Conservation (phyloP, 2,797 vertebrate species). For the Staurois parvus region DNA sequence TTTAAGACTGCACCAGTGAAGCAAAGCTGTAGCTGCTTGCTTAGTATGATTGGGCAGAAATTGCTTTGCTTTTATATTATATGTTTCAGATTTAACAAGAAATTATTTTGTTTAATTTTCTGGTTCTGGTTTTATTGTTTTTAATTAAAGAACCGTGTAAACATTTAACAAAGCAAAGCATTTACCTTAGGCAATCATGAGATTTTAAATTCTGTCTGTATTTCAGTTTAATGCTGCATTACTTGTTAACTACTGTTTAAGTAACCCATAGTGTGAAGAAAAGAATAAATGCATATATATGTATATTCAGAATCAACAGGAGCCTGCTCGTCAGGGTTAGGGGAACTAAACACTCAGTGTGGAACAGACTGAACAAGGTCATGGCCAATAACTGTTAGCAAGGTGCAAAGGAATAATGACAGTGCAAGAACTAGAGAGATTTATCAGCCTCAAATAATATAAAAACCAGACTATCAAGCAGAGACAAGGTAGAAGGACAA, state of each 20-base stretch:
- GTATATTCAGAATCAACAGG: neutral
- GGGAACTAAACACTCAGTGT: neutral
- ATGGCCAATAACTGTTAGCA: neutral
- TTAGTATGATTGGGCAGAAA: constrained; percentile 35
- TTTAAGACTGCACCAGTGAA: constrained; percentile 30
- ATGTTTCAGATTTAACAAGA: constrained; percentile 4
- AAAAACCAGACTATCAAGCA: too few species aligned
- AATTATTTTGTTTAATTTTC: constrained; percentile 37
- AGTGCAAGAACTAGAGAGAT: too few species aligned
- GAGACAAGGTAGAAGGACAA: too few species aligned
- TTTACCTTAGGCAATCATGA: neutral
- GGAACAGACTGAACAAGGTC: neutral
- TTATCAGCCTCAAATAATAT: too few species aligned
- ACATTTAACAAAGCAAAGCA: constrained; percentile 35
- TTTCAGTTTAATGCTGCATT: constrained; percentile 1
- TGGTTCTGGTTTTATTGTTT: constrained; percentile 37
- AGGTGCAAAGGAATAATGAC: neutral
- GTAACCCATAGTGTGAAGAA: neutral
- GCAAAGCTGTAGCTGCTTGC: constrained; percentile 14
- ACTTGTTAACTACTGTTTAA: neutral
- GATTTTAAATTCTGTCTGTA: constrained; percentile 4
- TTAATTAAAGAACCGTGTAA: constrained; percentile 42
- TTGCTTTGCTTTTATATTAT: constrained; percentile 25
- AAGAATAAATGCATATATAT: neutral
- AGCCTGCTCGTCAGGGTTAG: too few species aligned